Base-by-base conservation (phyloP, 2,113 vertebrate species). In the Guaruba guarouba region DNA sequence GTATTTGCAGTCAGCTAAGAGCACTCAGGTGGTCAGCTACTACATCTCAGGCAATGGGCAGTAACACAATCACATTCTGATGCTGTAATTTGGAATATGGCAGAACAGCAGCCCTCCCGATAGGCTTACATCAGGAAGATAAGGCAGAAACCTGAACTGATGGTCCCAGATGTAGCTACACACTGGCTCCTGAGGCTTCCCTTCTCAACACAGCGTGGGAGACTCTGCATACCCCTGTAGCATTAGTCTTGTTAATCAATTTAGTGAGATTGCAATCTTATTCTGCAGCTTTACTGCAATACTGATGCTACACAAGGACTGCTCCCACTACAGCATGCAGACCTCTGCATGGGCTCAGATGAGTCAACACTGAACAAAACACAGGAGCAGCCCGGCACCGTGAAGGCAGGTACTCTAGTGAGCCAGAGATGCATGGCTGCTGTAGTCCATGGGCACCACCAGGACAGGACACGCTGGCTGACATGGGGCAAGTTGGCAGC, bases 351-450 rank as follows among this genome's bases (percentile, higher is more conserved):
- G 3, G 54, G 33, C 39, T 29, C 59, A 37, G 27, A 5, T 27
- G 10, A 28, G 41, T n/a, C 43, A 79, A 7, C 23, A 13, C 37
- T 9, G 24, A 27, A 51, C 52, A 35, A 24, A 57, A 52, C 0
- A 4, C 20, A 14, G 17, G 24, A 46, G 41, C n/a, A 82, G 19
- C 19, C 24, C 20, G 3, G 48, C 11, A 29, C 11, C 1, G 0
- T 62, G 54, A 73, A 66, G 61, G 18, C 25, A 1, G 1, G 28
- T 4, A 20, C 55, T 61, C 49, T 70, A 57, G 22, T 1, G 2
- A 71, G 43, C 33, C 59, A 83, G 18, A 63, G 16, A 8, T 31
- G 15, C 25, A 4, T 4, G 7, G 63, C 37, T 71, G 20, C 51
- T 41, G 70, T 13, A 17, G 31, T n/a, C 27, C 19, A 10, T 11